Evolutionary conservation across 2,888 invertebrate species (phyloP), one percentile per base, ranked within the genome.

Genomic region (Julus scandinavius): DNA sequence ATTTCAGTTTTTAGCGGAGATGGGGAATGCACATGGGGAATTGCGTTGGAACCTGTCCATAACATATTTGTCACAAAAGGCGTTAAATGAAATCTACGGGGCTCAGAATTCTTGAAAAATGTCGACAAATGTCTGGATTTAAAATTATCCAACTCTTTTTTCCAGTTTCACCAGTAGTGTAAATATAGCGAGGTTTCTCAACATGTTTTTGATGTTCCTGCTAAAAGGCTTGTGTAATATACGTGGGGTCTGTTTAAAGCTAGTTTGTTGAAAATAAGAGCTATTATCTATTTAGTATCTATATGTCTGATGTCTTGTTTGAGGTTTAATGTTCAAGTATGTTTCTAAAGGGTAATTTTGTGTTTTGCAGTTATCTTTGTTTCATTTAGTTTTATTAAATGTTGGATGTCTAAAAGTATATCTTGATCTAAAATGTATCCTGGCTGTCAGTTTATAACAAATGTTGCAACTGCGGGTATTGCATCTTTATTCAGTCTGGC

Each of bases 61-160:
- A 80, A 80, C 80, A 80, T 80, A 80, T 80, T 80, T 80, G 80
- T 80, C 80, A 80, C 80, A 80, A 80, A 80, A 80, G 80, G 80
- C 80, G 80, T 80, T 80, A 80, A 80, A 80, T 80, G 80, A 80
- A 80, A 80, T 80, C 72, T 80, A 80, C 80, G 80, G 80, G 80
- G 80, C 11, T 38, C 80, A 38, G 80, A 5, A 80, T 80, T 80
- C 80, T 38, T 80, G 80, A 29, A 38, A 38, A 38, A 80, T 20
- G 11, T 80, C 38, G 6, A 72, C 29, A 63, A 72, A 13, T 38
- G 80, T 80, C 80, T 13, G 5, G 80, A 29, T 38, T 80, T 29
- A 29, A 38, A 38, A 13, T 80, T 38, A 13, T 63, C 63, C 63
- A n/a, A 80, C 80, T 80, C 38, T 38, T 80, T 80, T 80, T 80